These are phyloP conservation scores for Diaperis boleti DNA, from an alignment of 2,888 invertebrate genomes.

Conservation along the genomic window DNA sequence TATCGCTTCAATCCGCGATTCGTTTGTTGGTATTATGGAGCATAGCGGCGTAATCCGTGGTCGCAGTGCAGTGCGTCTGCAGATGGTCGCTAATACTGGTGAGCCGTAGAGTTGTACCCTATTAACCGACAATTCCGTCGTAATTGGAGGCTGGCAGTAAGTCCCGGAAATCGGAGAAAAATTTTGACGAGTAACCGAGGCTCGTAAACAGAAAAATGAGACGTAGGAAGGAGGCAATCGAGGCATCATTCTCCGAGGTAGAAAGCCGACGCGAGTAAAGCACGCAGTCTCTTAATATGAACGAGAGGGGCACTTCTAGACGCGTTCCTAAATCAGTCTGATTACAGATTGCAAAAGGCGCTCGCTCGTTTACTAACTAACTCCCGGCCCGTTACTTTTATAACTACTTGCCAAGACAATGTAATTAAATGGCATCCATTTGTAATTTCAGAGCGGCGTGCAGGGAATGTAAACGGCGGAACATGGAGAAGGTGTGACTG, in stretches of 20 bases:
- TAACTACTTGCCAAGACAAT: constrained; percentile 67
- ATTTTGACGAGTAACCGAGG: constrained; percentile 55
- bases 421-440: constrained; percentile 68
- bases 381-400: constrained; percentile 65
- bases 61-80: constrained; percentile 57
- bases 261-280: constrained; percentile 30
- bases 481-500: constrained; percentile 67
- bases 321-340: constrained; percentile 61
- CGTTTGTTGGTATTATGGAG: constrained; percentile 58
- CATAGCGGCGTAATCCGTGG: constrained; percentile 55
- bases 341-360: constrained; percentile 60
- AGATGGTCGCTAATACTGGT: constrained; percentile 52
- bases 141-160: constrained; percentile 42
- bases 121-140: constrained; percentile 50
- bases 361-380: constrained; percentile 58
- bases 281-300: constrained; percentile 47
- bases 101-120: constrained; percentile 48
- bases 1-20: constrained; percentile 60
- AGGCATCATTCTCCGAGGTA: constrained; percentile 21
- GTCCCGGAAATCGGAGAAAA: constrained; percentile 41
- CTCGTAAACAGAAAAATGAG: constrained; percentile 54
- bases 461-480: constrained; percentile 65
- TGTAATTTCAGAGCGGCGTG: constrained; percentile 66
- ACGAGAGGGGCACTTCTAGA: constrained; percentile 48
- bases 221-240: constrained; percentile 47